A percentile compares a stretch with the other conserved stretches of the same genome.
These are phyloP conservation scores for Chaenodraco wilsoni DNA, from an alignment of 2,797 vertebrate species.

Conservation along the genomic window DNA sequence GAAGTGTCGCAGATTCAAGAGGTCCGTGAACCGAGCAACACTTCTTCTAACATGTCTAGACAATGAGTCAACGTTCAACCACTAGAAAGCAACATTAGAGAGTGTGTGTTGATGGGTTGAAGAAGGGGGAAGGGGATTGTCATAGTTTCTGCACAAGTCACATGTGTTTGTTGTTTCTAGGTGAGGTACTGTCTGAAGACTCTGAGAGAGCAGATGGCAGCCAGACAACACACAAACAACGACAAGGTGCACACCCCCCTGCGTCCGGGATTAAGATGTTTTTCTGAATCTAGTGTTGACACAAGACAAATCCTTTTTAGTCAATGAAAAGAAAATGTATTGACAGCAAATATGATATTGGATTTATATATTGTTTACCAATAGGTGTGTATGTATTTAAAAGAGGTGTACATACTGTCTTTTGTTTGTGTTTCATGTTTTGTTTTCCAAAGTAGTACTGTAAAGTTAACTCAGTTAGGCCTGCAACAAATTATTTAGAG, in stretches of 20 bases:
- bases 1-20: conserved; percentile 92
- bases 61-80: conserved; percentile 32
- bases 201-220: conserved; percentile 85
- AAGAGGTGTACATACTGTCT: neutral
- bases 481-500: neutral
- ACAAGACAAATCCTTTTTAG: neutral
- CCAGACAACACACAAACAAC: conserved; percentile 76
- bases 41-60: conserved; percentile 1
- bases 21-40: conserved; percentile 76
- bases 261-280: neutral
- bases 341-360: neutral
- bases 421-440: neutral
- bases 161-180: conserved; percentile 57
- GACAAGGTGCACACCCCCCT: conserved; percentile 64
- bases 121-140: neutral
- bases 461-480: no score
- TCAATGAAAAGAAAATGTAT: neutral
- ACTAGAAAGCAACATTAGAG: neutral
- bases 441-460: neutral
- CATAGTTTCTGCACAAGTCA: neutral
- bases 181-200: conserved; percentile 87
- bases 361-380: neutral
- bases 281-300: neutral
- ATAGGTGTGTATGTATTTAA: neutral
- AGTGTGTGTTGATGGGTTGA: conserved; percentile 2